Evolutionary conservation across 1,140 invertebrate species (phyloP).

Genomic region (Andrena cerasifolii): DNA sequence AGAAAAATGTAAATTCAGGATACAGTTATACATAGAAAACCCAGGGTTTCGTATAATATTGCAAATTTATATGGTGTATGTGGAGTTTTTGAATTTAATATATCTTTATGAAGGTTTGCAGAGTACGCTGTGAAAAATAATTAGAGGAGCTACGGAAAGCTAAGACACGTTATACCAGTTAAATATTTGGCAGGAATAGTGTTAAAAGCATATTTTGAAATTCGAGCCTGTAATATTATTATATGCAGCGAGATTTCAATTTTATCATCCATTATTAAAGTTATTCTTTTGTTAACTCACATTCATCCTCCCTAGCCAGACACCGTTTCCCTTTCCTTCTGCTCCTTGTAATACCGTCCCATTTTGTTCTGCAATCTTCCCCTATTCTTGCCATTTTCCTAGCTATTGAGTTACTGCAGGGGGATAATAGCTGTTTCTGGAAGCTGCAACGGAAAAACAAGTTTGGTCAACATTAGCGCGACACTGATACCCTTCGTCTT

Average conservation of each 20-base stretch:
- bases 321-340: background rate
- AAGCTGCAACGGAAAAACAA: conserved; percentile 30
- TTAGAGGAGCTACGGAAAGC: too few relatives aligned
- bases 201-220: too few relatives aligned
- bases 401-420: conserved; percentile 14
- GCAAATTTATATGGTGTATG: too few relatives aligned
- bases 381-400: conserved; percentile 3
- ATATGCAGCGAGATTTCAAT: background rate
- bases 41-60: too few relatives aligned
- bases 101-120: too few relatives aligned
- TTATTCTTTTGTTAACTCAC: background rate
- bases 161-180: too few relatives aligned
- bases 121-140: too few relatives aligned
- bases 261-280: background rate
- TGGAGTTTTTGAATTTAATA: too few relatives aligned
- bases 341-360: background rate
- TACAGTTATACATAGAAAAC: too few relatives aligned
- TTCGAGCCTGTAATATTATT: background rate
- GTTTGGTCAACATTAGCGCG: conserved; percentile 16
- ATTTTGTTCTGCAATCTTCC: background rate
- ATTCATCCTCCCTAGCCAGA: background rate
- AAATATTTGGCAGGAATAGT: too few relatives aligned
- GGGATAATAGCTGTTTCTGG: conserved; percentile 13
- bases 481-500: background rate
- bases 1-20: too few relatives aligned